Evolutionary conservation across 2,888 invertebrate genomes (phyloP), one percentile per base, ranked within the genome.

Genomic region (Cryptus viduatorius): DNA sequence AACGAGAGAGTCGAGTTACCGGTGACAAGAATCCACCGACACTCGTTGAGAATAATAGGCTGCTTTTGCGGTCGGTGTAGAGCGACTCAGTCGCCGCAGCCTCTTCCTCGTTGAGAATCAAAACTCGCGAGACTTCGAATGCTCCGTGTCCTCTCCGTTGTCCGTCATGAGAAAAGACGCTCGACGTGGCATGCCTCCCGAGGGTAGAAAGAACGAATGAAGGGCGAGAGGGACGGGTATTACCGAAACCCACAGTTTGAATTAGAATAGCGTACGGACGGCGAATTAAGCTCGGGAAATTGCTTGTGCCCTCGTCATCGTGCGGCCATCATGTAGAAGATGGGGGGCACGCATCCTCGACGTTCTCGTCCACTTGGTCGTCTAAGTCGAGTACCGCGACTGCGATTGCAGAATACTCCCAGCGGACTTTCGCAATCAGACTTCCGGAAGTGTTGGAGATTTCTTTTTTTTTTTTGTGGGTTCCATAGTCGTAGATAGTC

Each of bases 241-340:
- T 91, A 91, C 91, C 92, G 88, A 92, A 92, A 91, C 91, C 92
- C 92, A 87, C 91, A 91, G 91, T 91, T 92, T 90, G 91, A 92
- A 92, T 92, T 92, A 91, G 92, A 90, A 67, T n/a, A 90, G 90
- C 89, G 89, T 88, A 89, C 90, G 89, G 89, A 89, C 88, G 89
- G 82, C 90, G 91, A 91, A 92, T 92, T 90, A 91, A 90, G 89
- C 87, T 88, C 83, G 69, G 90, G 87, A 91, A 92, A 92, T 92
- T 92, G 89, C 91, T 84, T 89, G 46, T 48, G 75, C 75, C 37
- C 85, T 56, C 56, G 84, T 87, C 82, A 73, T 73, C 72, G 72
- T 46, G 86, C 19, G 24, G 84, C 82, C 56, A 37, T 86, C 84
- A 50, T 31, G 75, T 64, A 37, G 73, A 73, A 61, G 73, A 46